phyloP scores from a whole-genome alignment of 2,797 vertebrate genomes.

The Limnodromus scolopaceus region DNA sequence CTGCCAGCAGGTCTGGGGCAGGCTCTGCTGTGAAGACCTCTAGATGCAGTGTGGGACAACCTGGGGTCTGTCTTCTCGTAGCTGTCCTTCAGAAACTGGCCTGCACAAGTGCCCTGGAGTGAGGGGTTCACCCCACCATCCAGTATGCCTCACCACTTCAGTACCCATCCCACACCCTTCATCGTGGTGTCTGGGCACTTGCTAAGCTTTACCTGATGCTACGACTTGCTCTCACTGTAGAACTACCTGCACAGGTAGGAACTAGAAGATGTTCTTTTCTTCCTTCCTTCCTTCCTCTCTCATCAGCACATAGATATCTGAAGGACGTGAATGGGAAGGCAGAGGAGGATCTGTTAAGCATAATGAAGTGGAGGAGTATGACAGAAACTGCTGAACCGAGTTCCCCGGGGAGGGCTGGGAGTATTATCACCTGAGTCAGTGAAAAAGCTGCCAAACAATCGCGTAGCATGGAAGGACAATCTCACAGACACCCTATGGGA shows the following conservation, averaged over 20 bases:
- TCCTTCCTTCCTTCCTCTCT: background rate
- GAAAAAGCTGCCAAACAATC: background rate
- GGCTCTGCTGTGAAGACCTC: background rate
- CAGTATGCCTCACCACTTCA: background rate
- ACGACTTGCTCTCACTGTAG: background rate
- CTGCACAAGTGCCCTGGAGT: rapidly evolving
- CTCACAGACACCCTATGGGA: background rate
- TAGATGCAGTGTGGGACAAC: background rate
- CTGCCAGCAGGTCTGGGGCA: background rate
- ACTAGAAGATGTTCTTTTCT: background rate
- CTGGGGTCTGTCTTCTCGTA: rapidly evolving
- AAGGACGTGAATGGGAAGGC: background rate
- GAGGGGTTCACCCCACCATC: background rate
- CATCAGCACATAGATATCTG: background rate
- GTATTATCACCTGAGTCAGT: background rate
- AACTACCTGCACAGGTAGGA: background rate
- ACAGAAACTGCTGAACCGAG: slow-evolving; percentile 19
- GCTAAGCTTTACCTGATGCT: background rate
- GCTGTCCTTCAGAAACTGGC: background rate
- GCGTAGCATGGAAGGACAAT: background rate
- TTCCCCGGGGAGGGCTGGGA: background rate
- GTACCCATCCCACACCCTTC: background rate
- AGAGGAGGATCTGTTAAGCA: slow-evolving; percentile 11
- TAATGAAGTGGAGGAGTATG: slow-evolving; percentile 26
- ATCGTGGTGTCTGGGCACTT: background rate